Base-by-base conservation (phyloP, 2,113 vertebrate species). In the Spea multiplicata region DNA sequence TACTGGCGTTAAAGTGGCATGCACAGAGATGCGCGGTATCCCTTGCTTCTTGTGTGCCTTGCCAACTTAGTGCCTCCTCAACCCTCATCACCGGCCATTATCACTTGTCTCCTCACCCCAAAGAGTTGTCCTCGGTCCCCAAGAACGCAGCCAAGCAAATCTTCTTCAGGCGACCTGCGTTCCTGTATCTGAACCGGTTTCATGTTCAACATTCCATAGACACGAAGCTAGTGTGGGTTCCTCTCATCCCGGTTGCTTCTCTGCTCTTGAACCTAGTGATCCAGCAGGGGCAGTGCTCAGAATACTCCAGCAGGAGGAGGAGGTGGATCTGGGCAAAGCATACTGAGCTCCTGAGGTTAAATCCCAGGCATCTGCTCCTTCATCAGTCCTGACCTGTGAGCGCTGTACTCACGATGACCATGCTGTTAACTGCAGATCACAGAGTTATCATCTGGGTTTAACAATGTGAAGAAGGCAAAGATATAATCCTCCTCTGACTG, bases 1-100 rank as follows among this genome's bases (percentile, higher is more conserved):
- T 80, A 86, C 44, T 85, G 85, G 46, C 83, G 47, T 80, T 78
- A 76, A 78, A 44, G 46, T 49, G 71, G n/a, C 70, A 48, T 57
- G 45, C 75, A 44, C 9, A 50, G 16, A 62, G 8, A 46, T 53
- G 46, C n/a, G n/a, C n/a, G n/a, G n/a, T n/a, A n/a, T n/a, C n/a
- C n/a, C n/a, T n/a, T n/a, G n/a, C 17, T 3, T 14, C 6, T 9
- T 49, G 5, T 64, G 62, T 13, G 59, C 30, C 44, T 44, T 61
- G 47, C 66, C 79, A 79, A 81, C 81, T n/a, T 68, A 73, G 30
- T 68, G 78, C 44, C 80, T 69, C 53, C 70, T 71, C 64, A 81
- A 10, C 75, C 75, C 75, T 67, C 73, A 72, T 76, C 74, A 66
- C 62, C 65, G 46, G 53, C 65, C 73, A 67, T 71, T 70, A 57